These are phyloP conservation scores for Acromyrmex heyeri DNA, from an alignment of 1,140 invertebrate genomes.

Conservation along the genomic window DNA sequence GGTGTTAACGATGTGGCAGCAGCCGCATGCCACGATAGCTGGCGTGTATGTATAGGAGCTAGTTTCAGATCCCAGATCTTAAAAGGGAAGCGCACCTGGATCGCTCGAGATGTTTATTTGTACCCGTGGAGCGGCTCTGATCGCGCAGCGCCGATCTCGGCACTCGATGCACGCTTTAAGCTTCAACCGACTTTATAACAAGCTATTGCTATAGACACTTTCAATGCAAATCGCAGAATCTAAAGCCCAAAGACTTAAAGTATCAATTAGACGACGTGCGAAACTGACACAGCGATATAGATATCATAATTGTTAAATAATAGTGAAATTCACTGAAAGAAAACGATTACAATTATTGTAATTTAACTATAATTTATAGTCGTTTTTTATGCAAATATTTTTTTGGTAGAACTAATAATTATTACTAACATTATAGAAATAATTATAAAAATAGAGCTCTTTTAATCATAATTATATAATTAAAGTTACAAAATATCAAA, in stretches of 20 bases:
- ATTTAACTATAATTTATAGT: too few species aligned
- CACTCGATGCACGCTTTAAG: constrained; percentile 44
- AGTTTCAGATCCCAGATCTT: constrained; percentile 72
- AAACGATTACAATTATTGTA: too few species aligned
- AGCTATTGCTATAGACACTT: background rate
- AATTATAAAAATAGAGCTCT: too few species aligned
- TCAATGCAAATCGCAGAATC: background rate
- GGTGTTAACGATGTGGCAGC: constrained; percentile 32
- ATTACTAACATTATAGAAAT: too few species aligned
- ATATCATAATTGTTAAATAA: constrained; percentile 6
- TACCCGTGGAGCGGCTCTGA: constrained; percentile 38
- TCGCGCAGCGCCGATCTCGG: constrained; percentile 52
- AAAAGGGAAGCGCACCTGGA: constrained; percentile 72
- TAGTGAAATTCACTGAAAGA: background rate
- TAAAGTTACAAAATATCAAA: too few species aligned
- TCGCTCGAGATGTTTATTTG: constrained; percentile 71
- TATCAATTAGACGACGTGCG: background rate
- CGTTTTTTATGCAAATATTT: too few species aligned
- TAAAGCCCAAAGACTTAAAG: background rate
- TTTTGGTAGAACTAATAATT: too few species aligned
- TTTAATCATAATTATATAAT: too few species aligned
- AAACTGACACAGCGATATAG: background rate
- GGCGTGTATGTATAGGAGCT: constrained; percentile 43
- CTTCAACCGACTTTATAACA: background rate
- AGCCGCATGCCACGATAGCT: constrained; percentile 55